phyloP scores from a whole-genome alignment of 2,888 invertebrate genomes.

The Tanytarsus gracilentus region DNA sequence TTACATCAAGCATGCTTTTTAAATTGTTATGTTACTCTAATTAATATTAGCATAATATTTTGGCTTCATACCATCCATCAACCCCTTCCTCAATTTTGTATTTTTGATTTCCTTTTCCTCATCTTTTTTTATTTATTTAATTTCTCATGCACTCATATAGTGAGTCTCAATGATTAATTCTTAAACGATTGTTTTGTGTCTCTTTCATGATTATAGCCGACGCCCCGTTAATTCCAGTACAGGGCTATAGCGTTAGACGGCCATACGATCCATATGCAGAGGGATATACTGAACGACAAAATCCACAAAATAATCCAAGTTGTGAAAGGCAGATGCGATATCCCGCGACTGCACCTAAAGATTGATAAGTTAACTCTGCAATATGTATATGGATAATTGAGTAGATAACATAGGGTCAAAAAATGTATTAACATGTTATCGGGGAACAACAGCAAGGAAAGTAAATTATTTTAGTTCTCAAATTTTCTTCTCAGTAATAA shows the following conservation, averaged over 20 bases:
- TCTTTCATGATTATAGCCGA: conserved; percentile 14
- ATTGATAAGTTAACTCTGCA: conserved; percentile 17
- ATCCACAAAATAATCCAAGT: conserved; percentile 6
- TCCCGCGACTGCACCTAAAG: conserved; percentile 12
- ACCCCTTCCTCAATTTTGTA: neutral
- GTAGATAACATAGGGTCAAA: too few relatives aligned
- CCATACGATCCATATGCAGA: conserved; percentile 16
- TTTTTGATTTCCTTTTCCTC: neutral
- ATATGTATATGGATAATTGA: too few relatives aligned
- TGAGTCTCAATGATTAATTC: neutral
- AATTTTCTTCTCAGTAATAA: too few relatives aligned
- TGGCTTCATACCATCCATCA: conserved; percentile 21
- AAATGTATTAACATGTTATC: too few relatives aligned
- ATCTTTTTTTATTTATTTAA: neutral
- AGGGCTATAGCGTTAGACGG: conserved; percentile 23
- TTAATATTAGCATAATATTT: conserved; percentile 19
- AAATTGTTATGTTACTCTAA: neutral
- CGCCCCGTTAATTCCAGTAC: conserved; percentile 29
- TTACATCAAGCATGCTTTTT: conserved; percentile 6
- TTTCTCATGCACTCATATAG: neutral
- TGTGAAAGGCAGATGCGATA: conserved; percentile 25
- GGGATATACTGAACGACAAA: conserved; percentile 20
- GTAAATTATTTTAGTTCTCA: too few relatives aligned
- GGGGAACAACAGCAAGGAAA: too few relatives aligned
- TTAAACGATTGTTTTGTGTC: neutral